Percentiles rank a stretch among this genome's conserved stretches.
Evolutionary conservation across 2,113 vertebrate genomes (phyloP).

Genomic region (Centrocercus urophasianus): DNA sequence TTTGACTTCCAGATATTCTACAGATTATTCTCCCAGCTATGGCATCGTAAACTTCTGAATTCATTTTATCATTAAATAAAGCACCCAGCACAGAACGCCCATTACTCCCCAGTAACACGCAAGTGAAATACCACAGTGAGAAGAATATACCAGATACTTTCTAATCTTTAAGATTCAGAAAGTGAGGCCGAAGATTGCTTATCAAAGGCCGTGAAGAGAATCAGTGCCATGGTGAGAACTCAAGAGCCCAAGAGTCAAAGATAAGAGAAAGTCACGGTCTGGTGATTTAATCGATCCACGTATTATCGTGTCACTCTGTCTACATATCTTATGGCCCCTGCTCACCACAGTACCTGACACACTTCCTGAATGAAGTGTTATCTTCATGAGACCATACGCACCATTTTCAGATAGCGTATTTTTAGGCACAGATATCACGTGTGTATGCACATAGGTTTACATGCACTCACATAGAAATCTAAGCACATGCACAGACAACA

Average conservation of each 20-base stretch:
- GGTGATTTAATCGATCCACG: background rate
- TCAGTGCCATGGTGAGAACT: background rate
- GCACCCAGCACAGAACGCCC: background rate
- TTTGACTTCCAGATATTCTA: background rate
- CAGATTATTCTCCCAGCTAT: background rate
- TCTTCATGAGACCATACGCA: background rate
- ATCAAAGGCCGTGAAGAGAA: background rate
- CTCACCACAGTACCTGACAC: slow-evolving; percentile 2
- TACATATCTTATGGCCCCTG: background rate
- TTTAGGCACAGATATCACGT: background rate
- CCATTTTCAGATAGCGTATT: background rate
- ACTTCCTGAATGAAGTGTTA: background rate
- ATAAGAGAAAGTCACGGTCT: background rate
- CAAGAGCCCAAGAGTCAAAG: background rate
- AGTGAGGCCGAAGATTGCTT: background rate
- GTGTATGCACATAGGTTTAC: background rate
- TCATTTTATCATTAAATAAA: background rate
- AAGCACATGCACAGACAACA: fast-evolving
- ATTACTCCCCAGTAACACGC: background rate
- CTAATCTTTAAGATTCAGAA: slow-evolving; percentile 27
- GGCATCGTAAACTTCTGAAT: background rate
- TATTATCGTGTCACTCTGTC: background rate
- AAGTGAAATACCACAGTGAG: background rate
- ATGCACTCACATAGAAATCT: background rate
- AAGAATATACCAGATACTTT: background rate